phyloP scores from a whole-genome alignment of 2,888 invertebrate genomes.

The Chorisops tibialis region DNA sequence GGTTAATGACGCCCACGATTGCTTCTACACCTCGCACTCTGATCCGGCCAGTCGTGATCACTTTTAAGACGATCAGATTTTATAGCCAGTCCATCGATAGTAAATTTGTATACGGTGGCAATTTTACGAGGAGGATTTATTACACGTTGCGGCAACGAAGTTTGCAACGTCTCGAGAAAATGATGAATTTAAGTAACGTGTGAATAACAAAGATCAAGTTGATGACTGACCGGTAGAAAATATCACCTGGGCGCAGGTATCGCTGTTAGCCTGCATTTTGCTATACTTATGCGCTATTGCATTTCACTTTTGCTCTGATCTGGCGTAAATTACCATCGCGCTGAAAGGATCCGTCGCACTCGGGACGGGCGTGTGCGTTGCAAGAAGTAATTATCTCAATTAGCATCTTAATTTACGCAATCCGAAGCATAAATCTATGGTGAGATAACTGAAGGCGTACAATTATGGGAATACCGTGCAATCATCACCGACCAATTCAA shows the following conservation, averaged over 20 bases:
- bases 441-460: no score
- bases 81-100: conserved; percentile 1
- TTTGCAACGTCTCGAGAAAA: neutral
- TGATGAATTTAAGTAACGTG: conserved; percentile 23
- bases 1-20: conserved; percentile 15
- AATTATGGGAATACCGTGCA: no score
- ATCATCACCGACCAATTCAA: no score
- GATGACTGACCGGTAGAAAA: neutral
- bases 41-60: conserved; percentile 19
- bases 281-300: no score
- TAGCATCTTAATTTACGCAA: conserved; percentile 11
- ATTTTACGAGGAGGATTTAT: conserved; percentile 23
- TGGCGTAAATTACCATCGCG: no score
- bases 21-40: neutral
- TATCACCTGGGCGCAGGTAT: conserved; percentile 10
- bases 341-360: no score
- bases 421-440: neutral
- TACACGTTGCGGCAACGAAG: neutral
- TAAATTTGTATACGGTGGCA: conserved; percentile 17
- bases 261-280: no score
- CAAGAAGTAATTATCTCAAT: conserved; percentile 10
- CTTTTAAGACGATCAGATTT: conserved; percentile 20
- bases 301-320: no score
- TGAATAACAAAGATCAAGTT: conserved; percentile 19
- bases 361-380: no score